Evolutionary conservation across 1,140 invertebrate genomes (phyloP).

Genomic region (Calycopis cecrops): DNA sequence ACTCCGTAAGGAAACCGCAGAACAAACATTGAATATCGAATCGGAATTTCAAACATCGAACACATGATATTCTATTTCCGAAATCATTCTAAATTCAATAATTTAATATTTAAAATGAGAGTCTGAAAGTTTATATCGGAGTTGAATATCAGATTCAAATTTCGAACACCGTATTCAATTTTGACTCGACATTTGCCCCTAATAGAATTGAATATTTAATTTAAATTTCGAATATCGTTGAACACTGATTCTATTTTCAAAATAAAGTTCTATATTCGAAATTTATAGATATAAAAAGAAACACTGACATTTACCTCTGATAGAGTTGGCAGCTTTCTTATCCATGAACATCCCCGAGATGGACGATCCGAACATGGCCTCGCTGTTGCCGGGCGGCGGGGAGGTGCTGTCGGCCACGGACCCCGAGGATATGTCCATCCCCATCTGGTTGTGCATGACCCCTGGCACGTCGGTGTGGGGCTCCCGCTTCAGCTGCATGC

Average conservation of each 20-base stretch:
- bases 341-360: slow-evolving; percentile 69
- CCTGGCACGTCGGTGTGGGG: slow-evolving; percentile 47
- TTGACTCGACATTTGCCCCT: no score
- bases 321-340: slow-evolving; percentile 78
- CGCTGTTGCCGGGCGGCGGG: slow-evolving; percentile 59
- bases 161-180: no score
- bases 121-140: no score
- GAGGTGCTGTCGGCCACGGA: slow-evolving; percentile 68
- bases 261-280: neutral
- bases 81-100: no score
- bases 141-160: no score
- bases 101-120: no score
- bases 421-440: slow-evolving; percentile 58
- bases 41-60: slow-evolving; percentile 1
- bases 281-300: slow-evolving; percentile 20
- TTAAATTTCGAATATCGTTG: no score
- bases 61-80: slow-evolving; percentile 2
- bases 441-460: slow-evolving; percentile 59
- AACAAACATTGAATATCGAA: neutral
- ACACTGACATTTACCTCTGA: slow-evolving; percentile 72
- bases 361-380: slow-evolving; percentile 60
- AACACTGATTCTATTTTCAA: slow-evolving; percentile 1
- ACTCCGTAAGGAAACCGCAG: neutral
- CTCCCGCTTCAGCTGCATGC: slow-evolving; percentile 60
- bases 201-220: no score